Base-by-base conservation (phyloP, 2,113 vertebrate genomes). In the Syngnathus floridae region DNA sequence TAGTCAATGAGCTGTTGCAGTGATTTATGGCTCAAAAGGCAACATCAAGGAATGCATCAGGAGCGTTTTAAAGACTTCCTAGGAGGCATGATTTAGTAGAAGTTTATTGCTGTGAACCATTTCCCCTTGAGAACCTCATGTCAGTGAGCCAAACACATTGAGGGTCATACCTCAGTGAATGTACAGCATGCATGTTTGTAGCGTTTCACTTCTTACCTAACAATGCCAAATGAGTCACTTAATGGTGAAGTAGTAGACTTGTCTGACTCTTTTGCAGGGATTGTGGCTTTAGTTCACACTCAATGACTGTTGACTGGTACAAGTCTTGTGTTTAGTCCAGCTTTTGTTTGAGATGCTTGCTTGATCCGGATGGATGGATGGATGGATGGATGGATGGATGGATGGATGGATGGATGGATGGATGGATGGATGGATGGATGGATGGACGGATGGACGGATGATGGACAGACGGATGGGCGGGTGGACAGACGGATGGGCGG, bases 151-250 rank as follows among this genome's bases (percentile, higher is more conserved):
- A 60, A 54, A 54, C 22, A 6, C 21, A 54, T 54, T 60, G n/a
- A 22, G 37, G 11, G 58, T 64, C 31, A 37, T 31, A 40, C 56
- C 61, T 48, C 46, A 38, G 66, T 55, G 54, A 48, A 5, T 67
- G 69, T 51, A 21, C 37, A 51, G 59, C 64, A 57, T 51, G 19
- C 62, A 67, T 31, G 58, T 35, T 58, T 58, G 67, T 41, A 64
- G 4, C 65, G 56, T 69, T 55, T 66, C 8, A 4, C 4, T 10
- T 9, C 56, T 57, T 66, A n/a, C 63, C 65, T 68, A 40, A 6
- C 13, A 21, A 21, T 21, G 9, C n/a, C 51, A 26, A 52, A 21
- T 22, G 51, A 52, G 9, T 22, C 21, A 54, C 4, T 54, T 31
- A 22, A 54, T 13, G 21, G 21, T 13, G 21, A 22, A 54, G 22